Conservation (phyloP, 2,888 invertebrate species). For the Trichogramma evanescens region DNA sequence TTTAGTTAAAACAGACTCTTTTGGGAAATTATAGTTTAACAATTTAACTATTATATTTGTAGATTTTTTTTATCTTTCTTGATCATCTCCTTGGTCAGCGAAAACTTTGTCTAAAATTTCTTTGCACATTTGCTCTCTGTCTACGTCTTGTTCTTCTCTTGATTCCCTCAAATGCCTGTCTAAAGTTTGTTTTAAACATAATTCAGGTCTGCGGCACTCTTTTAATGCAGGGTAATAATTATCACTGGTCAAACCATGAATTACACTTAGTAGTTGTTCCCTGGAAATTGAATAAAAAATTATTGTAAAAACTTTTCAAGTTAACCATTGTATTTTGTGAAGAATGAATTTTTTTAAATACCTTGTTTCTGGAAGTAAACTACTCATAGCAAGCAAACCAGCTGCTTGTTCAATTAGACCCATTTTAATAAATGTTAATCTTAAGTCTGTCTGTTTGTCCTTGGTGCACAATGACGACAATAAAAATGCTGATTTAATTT, state of each 20-base stretch:
- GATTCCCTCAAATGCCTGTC: constrained; percentile 35
- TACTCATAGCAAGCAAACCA: constrained; percentile 32
- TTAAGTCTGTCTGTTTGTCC: constrained; percentile 33
- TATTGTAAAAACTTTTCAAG: constrained; percentile 2
- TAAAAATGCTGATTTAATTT: constrained; percentile 69
- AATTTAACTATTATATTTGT: neutral
- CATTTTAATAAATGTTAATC: constrained; percentile 39
- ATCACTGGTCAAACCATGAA: constrained; percentile 35
- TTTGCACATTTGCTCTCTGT: constrained; percentile 36
- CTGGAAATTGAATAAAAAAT: constrained; percentile 24
- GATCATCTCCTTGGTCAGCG: constrained; percentile 30
- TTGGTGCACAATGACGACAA: constrained; percentile 54
- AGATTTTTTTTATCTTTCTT: constrained; percentile 36
- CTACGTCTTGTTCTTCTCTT: constrained; percentile 33
- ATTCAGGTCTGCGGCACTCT: constrained; percentile 38
- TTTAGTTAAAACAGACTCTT: no score
- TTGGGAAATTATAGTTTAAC: no score
- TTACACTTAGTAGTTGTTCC: constrained; percentile 38
- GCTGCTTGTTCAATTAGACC: constrained; percentile 41
- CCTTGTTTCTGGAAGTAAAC: constrained; percentile 37
- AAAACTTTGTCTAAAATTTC: constrained; percentile 37
- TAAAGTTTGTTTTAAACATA: constrained; percentile 36
- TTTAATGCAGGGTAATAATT: constrained; percentile 38
- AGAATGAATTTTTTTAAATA: constrained; percentile 21
- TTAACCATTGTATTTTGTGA: neutral